Conservation (phyloP, 2,888 invertebrate species). For the Lucinisca nassula region DNA sequence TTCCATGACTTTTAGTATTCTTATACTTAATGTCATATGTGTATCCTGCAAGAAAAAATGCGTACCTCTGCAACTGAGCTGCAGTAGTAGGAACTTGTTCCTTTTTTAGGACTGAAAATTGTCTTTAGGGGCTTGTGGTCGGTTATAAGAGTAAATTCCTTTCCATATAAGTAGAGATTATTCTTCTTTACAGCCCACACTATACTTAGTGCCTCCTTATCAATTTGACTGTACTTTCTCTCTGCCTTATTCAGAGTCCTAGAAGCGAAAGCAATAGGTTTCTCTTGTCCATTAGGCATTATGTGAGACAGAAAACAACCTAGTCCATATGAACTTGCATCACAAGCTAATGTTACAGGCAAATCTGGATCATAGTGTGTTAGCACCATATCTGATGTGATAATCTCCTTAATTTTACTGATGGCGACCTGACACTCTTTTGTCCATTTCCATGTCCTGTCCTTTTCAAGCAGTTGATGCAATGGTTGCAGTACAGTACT, state of each 20-base stretch:
- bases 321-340: constrained; percentile 85
- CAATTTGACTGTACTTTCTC: constrained; percentile 86
- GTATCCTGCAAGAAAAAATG: constrained; percentile 34
- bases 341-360: constrained; percentile 84
- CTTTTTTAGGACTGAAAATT: constrained; percentile 63
- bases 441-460: constrained; percentile 62
- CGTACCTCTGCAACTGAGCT: constrained; percentile 51
- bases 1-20: constrained; percentile 46
- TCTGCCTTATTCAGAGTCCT: constrained; percentile 87
- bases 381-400: constrained; percentile 72
- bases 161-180: constrained; percentile 86
- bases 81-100: constrained; percentile 61
- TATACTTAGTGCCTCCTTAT: constrained; percentile 87
- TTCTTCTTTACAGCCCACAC: constrained; percentile 87
- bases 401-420: constrained; percentile 62
- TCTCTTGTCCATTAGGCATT: constrained; percentile 73
- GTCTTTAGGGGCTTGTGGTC: constrained; percentile 67
- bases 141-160: constrained; percentile 83
- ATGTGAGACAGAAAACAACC: constrained; percentile 80
- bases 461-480: constrained; percentile 64
- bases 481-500: constrained; percentile 62
- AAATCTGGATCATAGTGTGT: constrained; percentile 83
- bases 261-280: too few species aligned
- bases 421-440: constrained; percentile 63
- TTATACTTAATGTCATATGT: too few species aligned